Percentiles rank a stretch among this genome's conserved stretches.
Evolutionary conservation across 2,797 vertebrate species (phyloP).

Genomic region (Sebastolobus alascanus): DNA sequence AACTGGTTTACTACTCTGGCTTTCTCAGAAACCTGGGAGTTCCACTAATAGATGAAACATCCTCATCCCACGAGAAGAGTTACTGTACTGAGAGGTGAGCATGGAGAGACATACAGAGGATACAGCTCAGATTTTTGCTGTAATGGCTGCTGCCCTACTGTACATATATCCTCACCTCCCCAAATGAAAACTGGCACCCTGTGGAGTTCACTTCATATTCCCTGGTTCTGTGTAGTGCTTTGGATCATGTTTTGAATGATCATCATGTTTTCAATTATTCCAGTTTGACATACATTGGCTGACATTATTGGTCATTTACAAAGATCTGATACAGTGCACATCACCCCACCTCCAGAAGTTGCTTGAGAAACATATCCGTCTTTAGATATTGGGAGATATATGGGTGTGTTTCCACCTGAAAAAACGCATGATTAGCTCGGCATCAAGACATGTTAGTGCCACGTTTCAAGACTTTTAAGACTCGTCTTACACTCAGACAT

Average conservation of each 20-base stretch:
- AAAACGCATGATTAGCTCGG: not conserved
- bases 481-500: too few species aligned
- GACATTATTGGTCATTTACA: not conserved
- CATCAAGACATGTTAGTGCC: not conserved
- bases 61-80: conserved; percentile 1
- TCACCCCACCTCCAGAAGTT: not conserved
- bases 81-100: conserved; percentile 54
- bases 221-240: not conserved
- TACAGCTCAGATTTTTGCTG: not conserved
- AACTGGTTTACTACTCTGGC: conserved; percentile 76
- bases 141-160: not conserved
- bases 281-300: not conserved
- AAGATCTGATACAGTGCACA: not conserved
- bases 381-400: too few species aligned
- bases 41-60: conserved; percentile 22
- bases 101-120: conserved; percentile 19
- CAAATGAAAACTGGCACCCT: not conserved
- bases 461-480: too few species aligned
- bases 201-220: not conserved
- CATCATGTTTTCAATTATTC: too few species aligned
- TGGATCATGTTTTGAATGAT: not conserved
- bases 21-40: conserved; percentile 79
- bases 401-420: too few species aligned
- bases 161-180: not conserved
- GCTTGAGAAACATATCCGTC: too few species aligned